phyloP scores from a whole-genome alignment of 1,140 invertebrate species.

The Papilio helenus region DNA sequence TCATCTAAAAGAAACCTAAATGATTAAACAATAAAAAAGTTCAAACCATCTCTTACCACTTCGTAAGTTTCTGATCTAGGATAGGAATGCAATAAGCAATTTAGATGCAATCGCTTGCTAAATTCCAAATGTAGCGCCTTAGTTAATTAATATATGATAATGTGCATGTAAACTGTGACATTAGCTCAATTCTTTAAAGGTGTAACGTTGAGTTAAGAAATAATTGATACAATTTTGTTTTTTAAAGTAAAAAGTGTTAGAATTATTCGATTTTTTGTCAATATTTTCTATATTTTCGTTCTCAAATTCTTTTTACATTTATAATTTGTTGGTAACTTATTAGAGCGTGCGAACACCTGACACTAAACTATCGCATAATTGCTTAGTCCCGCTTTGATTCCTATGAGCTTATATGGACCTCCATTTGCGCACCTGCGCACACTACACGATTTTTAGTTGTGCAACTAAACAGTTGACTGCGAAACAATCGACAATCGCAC shows the following conservation, averaged over 20 bases:
- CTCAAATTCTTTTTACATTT: neutral
- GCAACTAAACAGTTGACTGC: too few species aligned
- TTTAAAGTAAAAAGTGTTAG: neutral
- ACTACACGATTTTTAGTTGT: too few species aligned
- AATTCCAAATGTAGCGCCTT: conserved; percentile 3
- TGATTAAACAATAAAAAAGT: neutral
- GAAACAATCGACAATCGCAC: too few species aligned
- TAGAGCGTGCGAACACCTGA: too few species aligned
- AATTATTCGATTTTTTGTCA: neutral
- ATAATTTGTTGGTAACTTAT: too few species aligned
- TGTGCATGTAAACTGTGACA: neutral
- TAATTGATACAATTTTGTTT: neutral
- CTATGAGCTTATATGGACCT: too few species aligned
- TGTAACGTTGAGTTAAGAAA: neutral
- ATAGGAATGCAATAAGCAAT: neutral
- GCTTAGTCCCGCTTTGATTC: too few species aligned
- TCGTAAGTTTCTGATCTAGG: neutral
- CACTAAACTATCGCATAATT: too few species aligned
- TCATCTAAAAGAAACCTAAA: neutral
- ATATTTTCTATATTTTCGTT: neutral
- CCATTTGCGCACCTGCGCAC: too few species aligned
- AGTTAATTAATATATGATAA: neutral
- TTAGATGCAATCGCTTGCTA: neutral
- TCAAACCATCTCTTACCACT: neutral
- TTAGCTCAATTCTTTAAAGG: neutral